phyloP scores from a whole-genome alignment of 2,888 invertebrate genomes.

The Taenaris catops region DNA sequence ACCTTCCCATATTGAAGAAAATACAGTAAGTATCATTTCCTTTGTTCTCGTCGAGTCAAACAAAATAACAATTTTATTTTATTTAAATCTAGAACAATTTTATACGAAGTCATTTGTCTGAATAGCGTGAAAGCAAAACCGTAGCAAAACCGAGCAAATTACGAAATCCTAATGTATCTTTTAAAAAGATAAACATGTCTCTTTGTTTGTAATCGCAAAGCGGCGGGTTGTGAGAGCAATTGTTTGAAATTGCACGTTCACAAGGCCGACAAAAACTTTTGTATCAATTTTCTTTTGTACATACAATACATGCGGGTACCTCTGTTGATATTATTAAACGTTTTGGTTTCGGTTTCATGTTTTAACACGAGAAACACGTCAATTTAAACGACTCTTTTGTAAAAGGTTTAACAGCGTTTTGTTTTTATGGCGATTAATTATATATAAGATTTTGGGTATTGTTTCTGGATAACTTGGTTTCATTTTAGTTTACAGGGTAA shows the following conservation, averaged over 20 bases:
- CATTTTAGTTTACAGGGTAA: no score
- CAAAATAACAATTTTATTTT: no score
- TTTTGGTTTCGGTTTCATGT: neutral
- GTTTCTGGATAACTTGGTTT: no score
- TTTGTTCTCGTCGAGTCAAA: no score
- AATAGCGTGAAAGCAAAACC: constrained; percentile 1
- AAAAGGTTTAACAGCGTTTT: no score
- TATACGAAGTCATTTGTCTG: constrained; percentile 1
- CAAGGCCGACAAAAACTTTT: constrained; percentile 9
- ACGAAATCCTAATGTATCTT: constrained; percentile 12
- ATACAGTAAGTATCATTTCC: no score
- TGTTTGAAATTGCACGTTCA: constrained; percentile 11
- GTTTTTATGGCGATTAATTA: no score
- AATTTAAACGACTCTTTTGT: no score
- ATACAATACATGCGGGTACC: constrained; percentile 5
- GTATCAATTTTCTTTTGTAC: constrained; percentile 12
- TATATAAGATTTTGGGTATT: no score
- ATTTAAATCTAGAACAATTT: neutral
- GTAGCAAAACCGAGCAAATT: constrained; percentile 7
- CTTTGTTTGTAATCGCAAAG: constrained; percentile 12
- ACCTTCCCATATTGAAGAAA: no score
- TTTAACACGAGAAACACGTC: no score
- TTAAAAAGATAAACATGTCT: constrained; percentile 11
- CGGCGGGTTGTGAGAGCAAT: constrained; percentile 12
- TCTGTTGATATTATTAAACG: neutral